Evolutionary conservation across 2,888 invertebrate species (phyloP).

Genomic region (Chloroclysta siterata): DNA sequence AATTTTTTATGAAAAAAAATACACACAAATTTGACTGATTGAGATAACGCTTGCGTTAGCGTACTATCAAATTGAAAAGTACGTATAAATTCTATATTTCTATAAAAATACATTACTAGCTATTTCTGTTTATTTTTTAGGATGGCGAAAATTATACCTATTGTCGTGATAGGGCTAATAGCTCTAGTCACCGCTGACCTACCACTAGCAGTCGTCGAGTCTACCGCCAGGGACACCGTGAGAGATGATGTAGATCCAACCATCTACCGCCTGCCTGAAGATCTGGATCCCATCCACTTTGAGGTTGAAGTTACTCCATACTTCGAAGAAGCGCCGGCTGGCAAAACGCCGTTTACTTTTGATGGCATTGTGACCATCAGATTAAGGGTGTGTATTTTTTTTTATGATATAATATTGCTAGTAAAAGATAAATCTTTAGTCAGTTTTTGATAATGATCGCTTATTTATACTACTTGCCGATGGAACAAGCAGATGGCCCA

Average conservation of each 20-base stretch:
- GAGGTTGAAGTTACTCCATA: slow-evolving; percentile 82
- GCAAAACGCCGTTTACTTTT: slow-evolving; percentile 71
- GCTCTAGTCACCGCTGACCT: slow-evolving; percentile 58
- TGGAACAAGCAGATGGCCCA: too few species aligned
- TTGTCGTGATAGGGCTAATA: slow-evolving; percentile 57
- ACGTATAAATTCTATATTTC: too few species aligned
- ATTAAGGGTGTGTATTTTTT: slow-evolving; percentile 56
- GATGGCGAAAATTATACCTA: slow-evolving; percentile 52
- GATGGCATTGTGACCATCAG: slow-evolving; percentile 73
- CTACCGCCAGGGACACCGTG: slow-evolving; percentile 39
- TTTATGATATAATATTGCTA: neutral
- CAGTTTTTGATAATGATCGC: too few species aligned
- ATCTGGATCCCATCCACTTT: slow-evolving; percentile 80
- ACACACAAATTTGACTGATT: too few species aligned
- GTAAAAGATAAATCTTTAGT: too few species aligned
- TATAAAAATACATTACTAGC: too few species aligned
- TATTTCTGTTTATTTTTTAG: slow-evolving; percentile 43
- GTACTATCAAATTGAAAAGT: too few species aligned
- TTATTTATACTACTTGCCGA: too few species aligned
- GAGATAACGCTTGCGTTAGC: too few species aligned
- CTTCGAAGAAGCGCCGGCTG: slow-evolving; percentile 62
- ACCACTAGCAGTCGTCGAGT: slow-evolving; percentile 60
- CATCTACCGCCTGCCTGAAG: slow-evolving; percentile 68
- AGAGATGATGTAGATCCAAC: slow-evolving; percentile 38
- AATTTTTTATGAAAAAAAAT: neutral